These are phyloP conservation scores for Lipophrys pholis DNA, from an alignment of 2,113 vertebrate species.

Conservation along the genomic window DNA sequence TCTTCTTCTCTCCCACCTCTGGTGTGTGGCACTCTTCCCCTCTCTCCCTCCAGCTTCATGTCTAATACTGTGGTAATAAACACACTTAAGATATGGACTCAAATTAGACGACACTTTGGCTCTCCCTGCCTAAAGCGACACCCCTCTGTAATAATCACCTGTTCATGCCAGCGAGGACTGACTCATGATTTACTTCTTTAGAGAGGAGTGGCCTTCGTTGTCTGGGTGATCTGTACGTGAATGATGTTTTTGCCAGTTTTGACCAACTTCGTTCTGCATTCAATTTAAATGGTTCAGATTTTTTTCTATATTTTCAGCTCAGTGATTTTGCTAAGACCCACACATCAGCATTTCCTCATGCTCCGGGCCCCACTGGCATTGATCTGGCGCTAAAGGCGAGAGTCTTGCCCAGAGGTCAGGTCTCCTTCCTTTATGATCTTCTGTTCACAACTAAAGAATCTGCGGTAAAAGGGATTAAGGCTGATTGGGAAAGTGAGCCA, in stretches of 20 bases:
- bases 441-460: not conserved
- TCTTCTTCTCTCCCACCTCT: not conserved
- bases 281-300: not conserved
- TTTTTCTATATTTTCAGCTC: not conserved
- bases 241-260: not conserved
- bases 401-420: not conserved
- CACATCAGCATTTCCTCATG: not conserved
- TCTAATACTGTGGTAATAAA: not conserved
- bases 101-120: not conserved
- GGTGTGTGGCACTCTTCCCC: not conserved
- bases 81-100: not conserved
- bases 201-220: not conserved
- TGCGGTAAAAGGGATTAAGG: no score
- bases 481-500: no score
- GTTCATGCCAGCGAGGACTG: not conserved
- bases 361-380: not conserved
- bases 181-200: not conserved
- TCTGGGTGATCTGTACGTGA: not conserved
- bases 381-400: not conserved
- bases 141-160: constrained; percentile 1
- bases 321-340: not conserved
- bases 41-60: not conserved
- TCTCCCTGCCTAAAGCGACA: not conserved
- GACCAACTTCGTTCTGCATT: not conserved
- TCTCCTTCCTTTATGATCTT: not conserved